A percentile compares a stretch with the other conserved stretches of the same genome.
phyloP scores from a whole-genome alignment of 1,140 invertebrate species.

The Drosophila obscura region DNA sequence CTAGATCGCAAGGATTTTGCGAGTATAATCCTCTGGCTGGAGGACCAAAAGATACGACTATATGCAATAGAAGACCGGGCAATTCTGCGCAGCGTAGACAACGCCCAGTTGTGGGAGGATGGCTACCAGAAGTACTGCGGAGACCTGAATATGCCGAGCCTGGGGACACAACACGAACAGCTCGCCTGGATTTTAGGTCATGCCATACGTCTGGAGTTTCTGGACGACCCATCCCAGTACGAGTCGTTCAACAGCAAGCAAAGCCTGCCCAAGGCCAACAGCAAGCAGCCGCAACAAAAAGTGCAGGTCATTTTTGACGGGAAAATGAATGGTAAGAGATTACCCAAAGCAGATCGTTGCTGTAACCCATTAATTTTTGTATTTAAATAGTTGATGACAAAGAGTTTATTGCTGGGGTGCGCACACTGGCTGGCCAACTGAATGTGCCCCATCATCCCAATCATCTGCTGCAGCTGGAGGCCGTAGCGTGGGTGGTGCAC shows the following conservation, averaged over 20 bases:
- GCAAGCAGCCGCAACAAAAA: constrained; percentile 29
- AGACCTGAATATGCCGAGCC: constrained; percentile 88
- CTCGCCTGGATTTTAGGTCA: constrained; percentile 94
- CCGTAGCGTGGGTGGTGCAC: constrained; percentile 88
- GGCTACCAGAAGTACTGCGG: constrained; percentile 90
- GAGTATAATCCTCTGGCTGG: constrained; percentile 94
- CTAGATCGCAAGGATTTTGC: constrained; percentile 92
- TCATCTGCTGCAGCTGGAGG: constrained; percentile 91
- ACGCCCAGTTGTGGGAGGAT: constrained; percentile 88
- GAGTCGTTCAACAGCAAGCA: constrained; percentile 87
- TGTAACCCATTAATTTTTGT: not conserved
- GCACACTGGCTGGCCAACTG: constrained; percentile 90
- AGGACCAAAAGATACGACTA: constrained; percentile 96
- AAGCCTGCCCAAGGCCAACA: constrained; percentile 84
- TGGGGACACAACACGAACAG: constrained; percentile 86
- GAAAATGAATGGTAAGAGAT: constrained; percentile 84
- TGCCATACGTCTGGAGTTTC: constrained; percentile 92
- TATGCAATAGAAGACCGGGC: constrained; percentile 93
- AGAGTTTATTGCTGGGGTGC: constrained; percentile 93
- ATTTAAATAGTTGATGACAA: constrained; percentile 88
- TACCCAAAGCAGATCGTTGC: constrained; percentile 84
- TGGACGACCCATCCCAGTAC: constrained; percentile 90
- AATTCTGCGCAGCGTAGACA: constrained; percentile 86
- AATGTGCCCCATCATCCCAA: constrained; percentile 92
- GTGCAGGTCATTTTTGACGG: constrained; percentile 66